Percentiles rank a stretch among this genome's conserved stretches.
phyloP scores from a whole-genome alignment of 2,797 vertebrate species.

The Siniperca undulata region DNA sequence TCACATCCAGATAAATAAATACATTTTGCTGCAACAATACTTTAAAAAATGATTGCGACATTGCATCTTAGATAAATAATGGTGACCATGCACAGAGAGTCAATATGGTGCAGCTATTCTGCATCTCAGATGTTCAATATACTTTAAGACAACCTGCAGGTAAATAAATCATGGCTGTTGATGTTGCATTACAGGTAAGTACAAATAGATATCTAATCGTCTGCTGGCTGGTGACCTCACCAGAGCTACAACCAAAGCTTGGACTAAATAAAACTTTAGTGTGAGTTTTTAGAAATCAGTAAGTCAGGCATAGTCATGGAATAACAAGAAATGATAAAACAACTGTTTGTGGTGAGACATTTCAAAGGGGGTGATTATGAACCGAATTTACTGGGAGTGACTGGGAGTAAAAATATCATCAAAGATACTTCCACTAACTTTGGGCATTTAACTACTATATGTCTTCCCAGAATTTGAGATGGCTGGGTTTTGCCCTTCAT shows the following conservation, averaged over 20 bases:
- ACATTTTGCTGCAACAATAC: conserved; percentile 83
- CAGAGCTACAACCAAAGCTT: conserved; percentile 21
- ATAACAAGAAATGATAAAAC: neutral
- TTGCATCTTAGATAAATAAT: conserved; percentile 82
- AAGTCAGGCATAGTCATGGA: neutral
- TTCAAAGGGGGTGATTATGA: conserved; percentile 17
- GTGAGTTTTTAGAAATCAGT: conserved; percentile 5
- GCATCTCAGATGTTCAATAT: conserved; percentile 59
- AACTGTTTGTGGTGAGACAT: conserved; percentile 10
- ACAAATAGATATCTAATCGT: conserved; percentile 44
- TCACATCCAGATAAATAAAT: conserved; percentile 88
- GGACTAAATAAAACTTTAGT: conserved; percentile 17
- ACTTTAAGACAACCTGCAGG: conserved; percentile 66
- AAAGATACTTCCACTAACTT: neutral
- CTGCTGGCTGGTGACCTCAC: conserved; percentile 35
- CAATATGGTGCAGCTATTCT: conserved; percentile 71
- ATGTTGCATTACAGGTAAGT: conserved; percentile 53
- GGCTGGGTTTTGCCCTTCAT: conserved; percentile 7
- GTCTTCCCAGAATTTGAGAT: neutral
- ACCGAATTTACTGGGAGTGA: conserved; percentile 4
- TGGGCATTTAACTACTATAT: neutral
- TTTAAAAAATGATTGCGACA: conserved; percentile 74
- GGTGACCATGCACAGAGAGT: conserved; percentile 70
- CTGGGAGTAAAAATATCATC: neutral
- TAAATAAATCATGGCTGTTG: conserved; percentile 70